Percentiles rank a stretch among this genome's conserved stretches.
Evolutionary conservation across 2,113 vertebrate species (phyloP).

Genomic region (Lota lota): DNA sequence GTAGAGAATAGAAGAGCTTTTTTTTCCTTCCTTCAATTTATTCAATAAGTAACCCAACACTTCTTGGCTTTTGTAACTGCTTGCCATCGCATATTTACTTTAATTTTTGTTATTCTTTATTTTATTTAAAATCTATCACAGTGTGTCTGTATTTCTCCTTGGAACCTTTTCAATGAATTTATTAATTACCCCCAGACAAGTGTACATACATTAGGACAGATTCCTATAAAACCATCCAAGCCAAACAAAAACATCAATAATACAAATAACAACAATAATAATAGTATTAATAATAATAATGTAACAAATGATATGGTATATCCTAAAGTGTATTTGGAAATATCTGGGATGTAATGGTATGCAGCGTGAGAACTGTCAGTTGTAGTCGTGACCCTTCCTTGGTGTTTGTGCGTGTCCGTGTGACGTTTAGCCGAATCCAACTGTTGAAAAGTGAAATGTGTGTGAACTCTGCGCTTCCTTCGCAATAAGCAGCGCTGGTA

Average conservation of each 20-base stretch:
- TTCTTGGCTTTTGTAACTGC: slow-evolving; percentile 72
- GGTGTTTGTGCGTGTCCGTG: slow-evolving; percentile 61
- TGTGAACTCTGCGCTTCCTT: slow-evolving; percentile 81
- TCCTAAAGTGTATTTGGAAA: slow-evolving; percentile 64
- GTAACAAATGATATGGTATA: slow-evolving; percentile 62
- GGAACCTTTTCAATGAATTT: slow-evolving; percentile 43
- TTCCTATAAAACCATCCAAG: slow-evolving; percentile 67
- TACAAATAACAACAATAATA: slow-evolving; percentile 37
- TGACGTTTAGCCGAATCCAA: slow-evolving; percentile 69
- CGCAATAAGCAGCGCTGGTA: slow-evolving; percentile 80
- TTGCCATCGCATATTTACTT: slow-evolving; percentile 71
- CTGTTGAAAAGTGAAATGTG: slow-evolving; percentile 68
- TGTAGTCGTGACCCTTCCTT: slow-evolving; percentile 60
- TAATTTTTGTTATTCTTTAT: slow-evolving; percentile 65
- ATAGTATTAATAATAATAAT: slow-evolving; percentile 45
- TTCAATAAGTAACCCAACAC: slow-evolving; percentile 63
- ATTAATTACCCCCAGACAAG: slow-evolving; percentile 57
- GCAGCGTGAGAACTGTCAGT: slow-evolving; percentile 66
- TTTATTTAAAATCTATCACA: slow-evolving; percentile 66
- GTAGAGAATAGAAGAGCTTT: slow-evolving; percentile 71
- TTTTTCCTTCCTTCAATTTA: slow-evolving; percentile 53
- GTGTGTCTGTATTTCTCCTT: slow-evolving; percentile 53
- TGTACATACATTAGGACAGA: slow-evolving; percentile 58
- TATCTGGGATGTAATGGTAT: slow-evolving; percentile 61
- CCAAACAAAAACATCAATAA: slow-evolving; percentile 70